Conservation (phyloP, 1,140 invertebrate genomes). For the Drosophila micromelanica region DNA sequence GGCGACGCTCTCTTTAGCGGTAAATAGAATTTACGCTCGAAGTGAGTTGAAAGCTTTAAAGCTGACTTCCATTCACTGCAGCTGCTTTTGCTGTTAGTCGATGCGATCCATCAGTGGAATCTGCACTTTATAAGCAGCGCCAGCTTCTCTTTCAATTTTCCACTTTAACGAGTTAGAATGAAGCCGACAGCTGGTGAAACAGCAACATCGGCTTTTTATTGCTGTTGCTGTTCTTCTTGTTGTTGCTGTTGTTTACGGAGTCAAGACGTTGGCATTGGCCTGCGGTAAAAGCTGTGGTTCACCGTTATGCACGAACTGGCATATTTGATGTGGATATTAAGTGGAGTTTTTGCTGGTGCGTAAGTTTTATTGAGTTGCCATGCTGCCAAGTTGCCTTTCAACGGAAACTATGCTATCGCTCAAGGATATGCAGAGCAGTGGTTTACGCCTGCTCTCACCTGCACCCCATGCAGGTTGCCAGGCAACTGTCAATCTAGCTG, state of each 20-base stretch:
- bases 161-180: constrained; percentile 50
- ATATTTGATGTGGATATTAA: constrained; percentile 65
- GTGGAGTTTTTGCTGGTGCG: constrained; percentile 62
- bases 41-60: constrained; percentile 4
- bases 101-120: constrained; percentile 18
- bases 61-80: constrained; percentile 27
- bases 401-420: constrained; percentile 16
- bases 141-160: constrained; percentile 67
- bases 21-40: constrained; percentile 1
- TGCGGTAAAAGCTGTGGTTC: constrained; percentile 34
- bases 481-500: constrained; percentile 21
- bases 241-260: not conserved
- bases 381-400: constrained; percentile 14
- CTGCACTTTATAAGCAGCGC: constrained; percentile 25
- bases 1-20: constrained; percentile 9
- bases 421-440: not conserved
- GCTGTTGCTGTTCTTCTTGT: constrained; percentile 1
- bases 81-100: constrained; percentile 24
- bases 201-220: constrained; percentile 9
- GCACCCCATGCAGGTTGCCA: not conserved
- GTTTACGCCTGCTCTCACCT: not conserved
- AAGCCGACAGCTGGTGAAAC: constrained; percentile 52
- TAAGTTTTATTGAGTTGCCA: constrained; percentile 65
- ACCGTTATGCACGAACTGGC: constrained; percentile 64
- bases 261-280: constrained; percentile 7